Base-by-base conservation (phyloP, 2,113 vertebrate genomes). In the Psittacula cyanocephala region DNA sequence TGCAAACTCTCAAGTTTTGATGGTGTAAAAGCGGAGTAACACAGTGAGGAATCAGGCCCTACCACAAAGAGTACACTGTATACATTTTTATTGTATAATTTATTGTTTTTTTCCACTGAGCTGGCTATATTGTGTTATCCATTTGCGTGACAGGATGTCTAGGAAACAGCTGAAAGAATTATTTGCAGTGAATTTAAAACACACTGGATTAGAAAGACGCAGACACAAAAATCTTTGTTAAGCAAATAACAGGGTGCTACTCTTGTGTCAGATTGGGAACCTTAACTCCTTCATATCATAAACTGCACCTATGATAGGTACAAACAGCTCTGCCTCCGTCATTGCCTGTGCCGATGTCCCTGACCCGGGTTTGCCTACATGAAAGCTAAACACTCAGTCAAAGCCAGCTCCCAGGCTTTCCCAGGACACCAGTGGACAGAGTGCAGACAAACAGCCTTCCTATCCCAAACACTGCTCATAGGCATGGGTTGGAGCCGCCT, bases 111-210 rank as follows among this genome's bases (percentile, higher is more conserved):
- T 96, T 96, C 95, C 96, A 94, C 86, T 96, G 75, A 97, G 90
- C 91, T 97, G 91, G 89, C 94, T 97, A 96, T 96, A 97, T 94
- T 97, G 96, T 97, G 96, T 97, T 96, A 98, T 91, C 95, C 91
- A 97, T 78, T 95, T 97, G 94, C 81, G 92, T 94, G 95, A 96
- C 95, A 96, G 96, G 97, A 96, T 97, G 97, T 93, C 95, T 97
- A 97, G 95, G 94, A 96, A 97, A 97, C 97, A 97, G 96, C 89
- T 96, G 97, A 97, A 95, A 98, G 89, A 97, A 97, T 97, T 96
- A 96, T 97, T 97, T 96, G 96, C 89, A 97, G 87, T 89, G 97
- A 97, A 97, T 95, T 88, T 96, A 91, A 97, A 97, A 94, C 95
- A 95, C 84, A 89, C 79, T 89, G 95, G 78, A 75, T 81, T 69